These are phyloP conservation scores for Hecatera dysodea DNA, from an alignment of 2,888 invertebrate genomes.

Conservation along the genomic window DNA sequence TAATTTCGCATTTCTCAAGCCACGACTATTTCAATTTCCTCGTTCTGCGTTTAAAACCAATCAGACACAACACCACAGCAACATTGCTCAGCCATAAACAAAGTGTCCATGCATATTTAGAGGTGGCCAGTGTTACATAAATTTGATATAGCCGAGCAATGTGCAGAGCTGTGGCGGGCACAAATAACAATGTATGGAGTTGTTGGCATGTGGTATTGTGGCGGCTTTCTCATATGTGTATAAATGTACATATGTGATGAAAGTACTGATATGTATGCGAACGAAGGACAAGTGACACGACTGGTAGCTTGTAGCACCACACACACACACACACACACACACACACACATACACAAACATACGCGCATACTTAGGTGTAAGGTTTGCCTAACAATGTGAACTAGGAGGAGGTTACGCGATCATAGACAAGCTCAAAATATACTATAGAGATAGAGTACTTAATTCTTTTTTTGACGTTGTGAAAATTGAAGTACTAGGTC, in stretches of 20 bases:
- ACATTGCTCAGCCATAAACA: slow-evolving; percentile 16
- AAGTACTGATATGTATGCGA: too few relatives aligned
- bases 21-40: not conserved
- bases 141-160: slow-evolving; percentile 19
- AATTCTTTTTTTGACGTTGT: too few relatives aligned
- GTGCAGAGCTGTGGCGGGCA: not conserved
- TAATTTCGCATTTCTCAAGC: too few relatives aligned
- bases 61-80: slow-evolving; percentile 17
- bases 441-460: too few relatives aligned
- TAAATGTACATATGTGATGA: not conserved
- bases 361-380: too few relatives aligned
- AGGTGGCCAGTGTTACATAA: slow-evolving; percentile 24
- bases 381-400: not conserved
- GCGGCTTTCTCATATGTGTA: not conserved
- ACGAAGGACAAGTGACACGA: too few relatives aligned
- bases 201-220: not conserved
- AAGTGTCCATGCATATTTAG: slow-evolving; percentile 38
- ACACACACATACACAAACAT: too few relatives aligned
- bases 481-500: too few relatives aligned
- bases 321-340: too few relatives aligned
- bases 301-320: too few relatives aligned
- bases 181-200: slow-evolving; percentile 26
- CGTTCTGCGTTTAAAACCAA: not conserved
- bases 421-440: too few relatives aligned
- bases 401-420: too few relatives aligned